Conservation (phyloP, 2,888 invertebrate genomes). For the Cephus runcator region DNA sequence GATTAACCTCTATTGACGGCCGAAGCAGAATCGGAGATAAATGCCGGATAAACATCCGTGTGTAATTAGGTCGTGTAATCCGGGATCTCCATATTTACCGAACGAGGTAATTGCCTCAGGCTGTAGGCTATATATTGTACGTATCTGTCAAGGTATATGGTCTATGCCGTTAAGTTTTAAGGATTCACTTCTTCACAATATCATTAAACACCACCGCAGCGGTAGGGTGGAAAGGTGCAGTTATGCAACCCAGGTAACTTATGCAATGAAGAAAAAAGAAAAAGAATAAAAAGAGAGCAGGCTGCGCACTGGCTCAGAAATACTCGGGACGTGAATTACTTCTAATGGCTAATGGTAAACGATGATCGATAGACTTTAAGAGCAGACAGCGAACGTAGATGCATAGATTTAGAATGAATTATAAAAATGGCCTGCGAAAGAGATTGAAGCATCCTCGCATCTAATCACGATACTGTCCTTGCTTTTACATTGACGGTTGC, state of each 20-base stretch:
- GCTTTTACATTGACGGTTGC: too few species aligned
- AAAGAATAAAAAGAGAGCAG: constrained; percentile 1
- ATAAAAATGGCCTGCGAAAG: too few species aligned
- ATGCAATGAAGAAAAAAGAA: constrained; percentile 31
- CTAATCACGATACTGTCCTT: too few species aligned
- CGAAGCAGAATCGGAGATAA: constrained; percentile 1
- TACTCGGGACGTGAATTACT: too few species aligned
- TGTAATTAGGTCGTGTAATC: constrained; percentile 14
- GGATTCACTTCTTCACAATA: constrained; percentile 60
- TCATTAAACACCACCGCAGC: constrained; percentile 52
- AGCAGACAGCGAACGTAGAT: too few species aligned
- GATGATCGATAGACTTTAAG: too few species aligned
- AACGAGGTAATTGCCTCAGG: constrained; percentile 43
- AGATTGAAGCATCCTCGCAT: too few species aligned
- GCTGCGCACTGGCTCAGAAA: too few species aligned
- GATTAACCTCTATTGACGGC: too few species aligned
- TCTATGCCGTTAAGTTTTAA: constrained; percentile 48
- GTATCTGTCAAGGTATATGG: constrained; percentile 1
- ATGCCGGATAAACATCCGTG: neutral
- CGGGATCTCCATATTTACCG: constrained; percentile 44
- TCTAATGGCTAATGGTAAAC: too few species aligned
- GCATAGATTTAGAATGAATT: too few species aligned
- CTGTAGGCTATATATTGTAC: constrained; percentile 37
- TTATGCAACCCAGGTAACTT: constrained; percentile 42
- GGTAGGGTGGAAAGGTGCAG: constrained; percentile 34